Base-by-base conservation (phyloP, 2,888 invertebrate species). In the Melinaea marsaeus region DNA sequence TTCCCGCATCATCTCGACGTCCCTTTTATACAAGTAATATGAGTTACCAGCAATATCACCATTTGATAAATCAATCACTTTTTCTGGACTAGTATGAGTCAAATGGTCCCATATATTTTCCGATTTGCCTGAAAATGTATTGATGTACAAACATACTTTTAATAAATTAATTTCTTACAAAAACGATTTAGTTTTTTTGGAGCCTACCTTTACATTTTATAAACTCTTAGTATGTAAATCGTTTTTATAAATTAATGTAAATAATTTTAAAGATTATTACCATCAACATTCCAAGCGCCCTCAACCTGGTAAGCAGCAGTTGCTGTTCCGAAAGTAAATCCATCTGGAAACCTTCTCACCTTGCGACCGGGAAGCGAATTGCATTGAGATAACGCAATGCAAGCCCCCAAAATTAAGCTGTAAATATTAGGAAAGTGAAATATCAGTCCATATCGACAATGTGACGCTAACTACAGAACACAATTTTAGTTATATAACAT, bases 101-200 rank as follows among this genome's bases (percentile, higher is more conserved):
- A 83, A 77, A 11, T 75, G 69, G 72, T 93, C 93, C 92, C 91
- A 92, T 3, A 92, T 84, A 73, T 84, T 93, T 71, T 86, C 86
- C 0, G 87, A 86, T 78, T 93, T 93, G 37, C 90, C 93, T 93
- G 70, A 32, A n/a, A 34, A 22, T 22, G 22, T 22, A 22, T 22
- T 22, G 22, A 22, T 22, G 22, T 22, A 22, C 22, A 22, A 22
- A 22, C 22, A 22, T 22, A 1, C 22, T 22, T 22, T 22, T 22
- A 22, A 22, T 22, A 22, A 22, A 22, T 22, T 22, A 22, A 22
- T 22, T 22, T 22, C 22, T 22, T 1, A 22, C 1, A 1, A 22
- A 22, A 22, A 22, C 0, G 22, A 22, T 22, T 22, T 22, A 22
- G 0, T 22, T 22, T 22, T 22, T 22, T 22, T 22, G 22, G 22